These are phyloP conservation scores for Nymphalis polychloros DNA, from an alignment of 2,888 invertebrate species.

Conservation along the genomic window DNA sequence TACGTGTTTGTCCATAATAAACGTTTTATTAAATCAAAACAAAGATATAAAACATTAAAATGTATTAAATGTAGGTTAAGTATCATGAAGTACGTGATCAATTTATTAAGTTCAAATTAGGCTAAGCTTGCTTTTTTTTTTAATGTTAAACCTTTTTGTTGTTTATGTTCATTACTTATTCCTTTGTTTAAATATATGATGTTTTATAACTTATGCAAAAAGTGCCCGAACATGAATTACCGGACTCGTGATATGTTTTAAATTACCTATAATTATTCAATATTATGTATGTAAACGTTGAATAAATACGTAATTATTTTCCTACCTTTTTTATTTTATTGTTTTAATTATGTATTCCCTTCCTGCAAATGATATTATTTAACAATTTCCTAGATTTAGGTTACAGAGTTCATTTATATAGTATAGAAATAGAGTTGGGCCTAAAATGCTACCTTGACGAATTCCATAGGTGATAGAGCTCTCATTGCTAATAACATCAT, in stretches of 20 bases:
- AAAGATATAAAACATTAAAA: not conserved
- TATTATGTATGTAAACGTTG: not conserved
- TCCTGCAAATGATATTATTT: no score
- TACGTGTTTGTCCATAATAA: no score
- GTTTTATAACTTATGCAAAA: not conserved
- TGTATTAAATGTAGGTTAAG: not conserved
- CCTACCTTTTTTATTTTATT: no score
- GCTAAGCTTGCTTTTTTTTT: not conserved
- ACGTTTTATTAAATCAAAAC: not conserved
- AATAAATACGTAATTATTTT: not conserved
- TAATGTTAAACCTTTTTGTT: not conserved
- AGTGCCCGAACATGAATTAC: not conserved
- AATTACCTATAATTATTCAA: not conserved
- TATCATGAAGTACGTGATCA: not conserved
- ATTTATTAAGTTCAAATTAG: constrained; percentile 9
- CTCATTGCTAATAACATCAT: no score
- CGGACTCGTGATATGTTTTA: constrained; percentile 2
- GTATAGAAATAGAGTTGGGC: no score
- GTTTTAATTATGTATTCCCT: no score
- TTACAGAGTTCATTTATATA: no score
- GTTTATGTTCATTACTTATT: not conserved
- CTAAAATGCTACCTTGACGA: no score
- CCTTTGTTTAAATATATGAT: constrained; percentile 1
- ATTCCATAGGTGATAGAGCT: no score
- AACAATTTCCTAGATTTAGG: no score